phyloP scores from a whole-genome alignment of 92 coral and sea anemone genomes.

The Epizoanthus fatuus region DNA sequence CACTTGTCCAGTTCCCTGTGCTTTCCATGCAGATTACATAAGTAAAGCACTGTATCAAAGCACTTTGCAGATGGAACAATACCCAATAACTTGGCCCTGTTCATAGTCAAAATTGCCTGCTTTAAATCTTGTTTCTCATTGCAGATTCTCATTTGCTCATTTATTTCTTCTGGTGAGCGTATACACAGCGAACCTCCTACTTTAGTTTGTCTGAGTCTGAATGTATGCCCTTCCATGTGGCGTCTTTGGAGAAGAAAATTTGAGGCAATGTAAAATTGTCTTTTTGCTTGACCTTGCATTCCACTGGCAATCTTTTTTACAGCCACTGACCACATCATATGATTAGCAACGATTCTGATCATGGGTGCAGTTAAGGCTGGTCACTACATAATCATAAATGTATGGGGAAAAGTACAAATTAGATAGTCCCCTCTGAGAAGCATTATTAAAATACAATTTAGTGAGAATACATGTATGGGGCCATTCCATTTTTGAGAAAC shows the following conservation, averaged over 20 bases:
- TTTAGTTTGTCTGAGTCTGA: neutral
- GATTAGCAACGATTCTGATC: too few relatives aligned
- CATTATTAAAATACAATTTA: too few relatives aligned
- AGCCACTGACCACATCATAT: too few relatives aligned
- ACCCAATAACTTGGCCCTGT: conserved; percentile 28
- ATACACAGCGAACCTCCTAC: neutral
- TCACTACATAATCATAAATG: too few relatives aligned
- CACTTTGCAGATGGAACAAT: conserved; percentile 44
- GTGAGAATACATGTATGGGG: too few relatives aligned
- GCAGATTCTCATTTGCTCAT: conserved; percentile 9
- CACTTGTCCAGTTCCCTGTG: conserved; percentile 78
- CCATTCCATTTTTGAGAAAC: too few relatives aligned
- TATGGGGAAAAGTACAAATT: too few relatives aligned
- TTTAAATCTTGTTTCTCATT: conserved; percentile 22
- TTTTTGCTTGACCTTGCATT: neutral
- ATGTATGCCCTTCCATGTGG: neutral
- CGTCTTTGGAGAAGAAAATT: neutral
- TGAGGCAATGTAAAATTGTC: neutral
- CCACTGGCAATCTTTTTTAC: too few relatives aligned
- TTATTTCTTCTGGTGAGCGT: conserved; percentile 1
- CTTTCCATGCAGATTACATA: conserved; percentile 56
- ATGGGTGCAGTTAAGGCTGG: too few relatives aligned
- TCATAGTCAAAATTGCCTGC: conserved; percentile 20
- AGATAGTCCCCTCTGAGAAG: too few relatives aligned
- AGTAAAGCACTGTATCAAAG: conserved; percentile 69